Evolutionary conservation across 2,113 vertebrate genomes (phyloP).

Genomic region (Prietella phreatophila): DNA sequence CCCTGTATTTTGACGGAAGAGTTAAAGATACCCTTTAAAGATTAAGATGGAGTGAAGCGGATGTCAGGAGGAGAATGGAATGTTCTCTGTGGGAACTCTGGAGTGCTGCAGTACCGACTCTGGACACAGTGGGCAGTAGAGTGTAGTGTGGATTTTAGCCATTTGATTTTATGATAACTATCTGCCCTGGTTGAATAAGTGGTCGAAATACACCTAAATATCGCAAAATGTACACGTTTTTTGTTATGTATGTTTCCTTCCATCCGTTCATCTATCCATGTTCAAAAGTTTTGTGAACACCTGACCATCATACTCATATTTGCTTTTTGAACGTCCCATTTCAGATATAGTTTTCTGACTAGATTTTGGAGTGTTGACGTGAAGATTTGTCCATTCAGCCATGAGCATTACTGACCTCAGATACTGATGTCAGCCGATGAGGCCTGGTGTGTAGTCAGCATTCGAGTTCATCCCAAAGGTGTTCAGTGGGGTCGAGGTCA

Average conservation of each 20-base stretch:
- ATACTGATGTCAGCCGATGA: background rate
- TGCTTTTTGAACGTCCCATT: background rate
- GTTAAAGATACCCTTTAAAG: background rate
- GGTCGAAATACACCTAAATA: background rate
- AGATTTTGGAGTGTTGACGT: background rate
- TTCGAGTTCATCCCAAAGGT: background rate
- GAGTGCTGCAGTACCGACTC: background rate
- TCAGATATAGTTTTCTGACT: background rate
- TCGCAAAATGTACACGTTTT: background rate
- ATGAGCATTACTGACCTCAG: background rate
- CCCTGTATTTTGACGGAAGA: background rate
- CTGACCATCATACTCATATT: background rate
- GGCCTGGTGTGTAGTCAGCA: background rate
- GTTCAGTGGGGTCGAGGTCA: background rate
- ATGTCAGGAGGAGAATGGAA: slow-evolving; percentile 15
- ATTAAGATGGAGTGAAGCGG: slow-evolving; percentile 1
- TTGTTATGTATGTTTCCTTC: background rate
- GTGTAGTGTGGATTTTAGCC: too few relatives aligned
- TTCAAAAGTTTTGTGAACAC: background rate
- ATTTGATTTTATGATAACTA: background rate
- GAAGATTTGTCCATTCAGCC: background rate
- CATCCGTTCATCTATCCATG: background rate
- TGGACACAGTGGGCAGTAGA: slow-evolving; percentile 19
- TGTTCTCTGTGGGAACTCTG: background rate
- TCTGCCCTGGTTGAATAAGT: background rate